These are phyloP conservation scores for Semnornis frantzii DNA, from an alignment of 2,113 vertebrate species.

Conservation along the genomic window DNA sequence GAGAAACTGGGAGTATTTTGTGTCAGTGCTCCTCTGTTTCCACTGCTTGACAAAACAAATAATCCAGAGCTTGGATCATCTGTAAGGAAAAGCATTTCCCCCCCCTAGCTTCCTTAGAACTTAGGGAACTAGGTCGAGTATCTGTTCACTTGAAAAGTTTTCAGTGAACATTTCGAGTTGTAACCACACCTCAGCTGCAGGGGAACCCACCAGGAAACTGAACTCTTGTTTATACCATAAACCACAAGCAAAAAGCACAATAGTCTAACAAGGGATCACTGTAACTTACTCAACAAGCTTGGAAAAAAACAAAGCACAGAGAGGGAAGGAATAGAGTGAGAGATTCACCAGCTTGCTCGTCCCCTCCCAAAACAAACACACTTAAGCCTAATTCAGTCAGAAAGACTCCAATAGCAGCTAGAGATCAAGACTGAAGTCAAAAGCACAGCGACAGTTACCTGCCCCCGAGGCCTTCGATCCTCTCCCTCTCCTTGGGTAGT, in stretches of 20 bases:
- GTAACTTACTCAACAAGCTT: neutral
- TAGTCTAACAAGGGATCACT: fast-evolving
- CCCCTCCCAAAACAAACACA: neutral
- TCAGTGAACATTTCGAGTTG: neutral
- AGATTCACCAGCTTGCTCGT: neutral
- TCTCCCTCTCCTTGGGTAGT: slow-evolving; percentile 92
- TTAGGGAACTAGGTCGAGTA: neutral
- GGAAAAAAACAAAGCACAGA: neutral
- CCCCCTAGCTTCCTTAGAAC: neutral
- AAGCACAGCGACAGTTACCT: slow-evolving; percentile 77
- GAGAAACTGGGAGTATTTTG: neutral
- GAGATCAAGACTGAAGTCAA: neutral
- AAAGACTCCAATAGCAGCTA: neutral
- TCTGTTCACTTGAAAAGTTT: neutral
- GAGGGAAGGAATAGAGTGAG: neutral
- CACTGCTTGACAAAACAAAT: neutral
- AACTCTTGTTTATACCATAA: neutral
- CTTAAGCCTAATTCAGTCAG: neutral
- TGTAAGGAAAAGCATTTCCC: neutral
- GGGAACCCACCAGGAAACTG: neutral
- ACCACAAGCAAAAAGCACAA: neutral
- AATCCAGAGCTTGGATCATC: neutral
- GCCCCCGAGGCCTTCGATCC: slow-evolving; percentile 96
- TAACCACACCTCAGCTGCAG: neutral
- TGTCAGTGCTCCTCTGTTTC: neutral